Percentiles rank a stretch among this genome's conserved stretches.
Conservation (phyloP, 2,888 invertebrate genomes). For the Suillia variegata region DNA sequence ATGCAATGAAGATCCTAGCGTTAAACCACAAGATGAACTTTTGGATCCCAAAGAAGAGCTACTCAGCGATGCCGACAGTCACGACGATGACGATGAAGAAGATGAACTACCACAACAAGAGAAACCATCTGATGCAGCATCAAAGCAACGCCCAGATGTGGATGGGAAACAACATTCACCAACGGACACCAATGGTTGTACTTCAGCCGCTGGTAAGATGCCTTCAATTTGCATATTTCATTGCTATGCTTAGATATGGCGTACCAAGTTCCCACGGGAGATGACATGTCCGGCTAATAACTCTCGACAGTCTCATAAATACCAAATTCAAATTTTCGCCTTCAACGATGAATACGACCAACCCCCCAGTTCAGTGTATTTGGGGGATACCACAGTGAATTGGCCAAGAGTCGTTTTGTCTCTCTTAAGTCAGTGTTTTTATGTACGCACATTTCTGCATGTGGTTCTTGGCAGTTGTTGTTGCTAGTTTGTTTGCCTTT, state of each 20-base stretch:
- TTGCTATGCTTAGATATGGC: constrained; percentile 33
- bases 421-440: too few species aligned
- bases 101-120: constrained; percentile 21
- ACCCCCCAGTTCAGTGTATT: too few species aligned
- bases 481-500: too few species aligned
- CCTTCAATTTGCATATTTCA: constrained; percentile 55
- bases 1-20: constrained; percentile 18
- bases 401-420: too few species aligned
- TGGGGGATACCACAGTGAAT: not conserved
- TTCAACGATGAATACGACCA: constrained; percentile 4
- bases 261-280: constrained; percentile 10
- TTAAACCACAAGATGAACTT: too few species aligned
- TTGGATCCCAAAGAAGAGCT: constrained; percentile 54
- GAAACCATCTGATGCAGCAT: constrained; percentile 33
- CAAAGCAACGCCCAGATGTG: constrained; percentile 32
- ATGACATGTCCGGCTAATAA: constrained; percentile 57
- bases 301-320: constrained; percentile 59
- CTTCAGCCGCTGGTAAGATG: too few species aligned
- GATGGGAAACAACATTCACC: constrained; percentile 29
- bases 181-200: constrained; percentile 8
- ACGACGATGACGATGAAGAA: constrained; percentile 20
- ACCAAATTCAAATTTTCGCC: constrained; percentile 46
- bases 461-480: not conserved
- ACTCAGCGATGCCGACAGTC: constrained; percentile 43
- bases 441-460: not conserved